These are phyloP conservation scores for Diadromus collaris DNA, from an alignment of 2,888 invertebrate genomes.

Conservation along the genomic window DNA sequence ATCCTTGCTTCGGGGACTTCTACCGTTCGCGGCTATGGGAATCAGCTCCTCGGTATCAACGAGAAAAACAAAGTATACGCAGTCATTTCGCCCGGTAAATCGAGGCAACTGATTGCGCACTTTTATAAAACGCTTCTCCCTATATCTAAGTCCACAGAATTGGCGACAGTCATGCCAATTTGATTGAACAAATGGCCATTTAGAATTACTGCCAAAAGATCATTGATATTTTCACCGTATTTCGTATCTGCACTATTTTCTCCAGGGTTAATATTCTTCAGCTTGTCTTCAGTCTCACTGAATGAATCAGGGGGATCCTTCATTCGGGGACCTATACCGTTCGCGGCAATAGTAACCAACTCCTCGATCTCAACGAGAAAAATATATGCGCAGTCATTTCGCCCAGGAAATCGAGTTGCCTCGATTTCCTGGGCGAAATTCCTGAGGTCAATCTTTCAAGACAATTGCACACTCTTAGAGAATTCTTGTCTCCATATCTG, in stretches of 20 bases:
- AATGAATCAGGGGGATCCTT: constrained; percentile 78
- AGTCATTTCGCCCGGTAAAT: neutral
- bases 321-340: constrained; percentile 21
- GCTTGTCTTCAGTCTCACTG: too few species aligned
- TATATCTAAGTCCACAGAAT: neutral
- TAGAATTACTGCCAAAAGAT: neutral
- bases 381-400: neutral
- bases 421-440: neutral
- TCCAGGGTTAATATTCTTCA: neutral
- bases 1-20: constrained; percentile 58
- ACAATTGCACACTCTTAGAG: neutral
- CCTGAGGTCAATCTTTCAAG: too few species aligned
- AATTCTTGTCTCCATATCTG: neutral
- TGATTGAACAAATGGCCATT: neutral
- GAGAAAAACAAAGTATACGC: neutral
- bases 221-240: neutral
- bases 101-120: neutral
- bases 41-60: constrained; percentile 3
- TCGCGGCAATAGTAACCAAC: constrained; percentile 13
- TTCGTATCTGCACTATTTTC: neutral
- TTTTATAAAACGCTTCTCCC: neutral
- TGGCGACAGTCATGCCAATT: neutral
- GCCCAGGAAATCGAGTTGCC: neutral
- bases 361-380: neutral
- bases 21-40: constrained; percentile 13